phyloP scores from a whole-genome alignment of 2,888 invertebrate species.

The Dynastes hyllus region DNA sequence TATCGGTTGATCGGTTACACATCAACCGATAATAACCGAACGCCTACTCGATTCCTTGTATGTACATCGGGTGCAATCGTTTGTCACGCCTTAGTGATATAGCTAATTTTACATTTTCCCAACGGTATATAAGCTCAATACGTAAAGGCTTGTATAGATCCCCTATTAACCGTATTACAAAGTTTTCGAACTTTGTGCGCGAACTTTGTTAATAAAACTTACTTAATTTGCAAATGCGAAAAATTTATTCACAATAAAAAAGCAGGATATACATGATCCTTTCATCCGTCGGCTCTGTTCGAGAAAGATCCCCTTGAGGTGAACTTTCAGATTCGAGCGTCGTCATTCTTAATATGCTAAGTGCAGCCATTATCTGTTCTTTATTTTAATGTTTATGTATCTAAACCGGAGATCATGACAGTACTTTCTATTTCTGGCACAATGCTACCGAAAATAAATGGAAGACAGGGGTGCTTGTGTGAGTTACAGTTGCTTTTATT shows the following conservation, averaged over 20 bases:
- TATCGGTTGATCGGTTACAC: too few species aligned
- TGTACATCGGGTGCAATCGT: too few species aligned
- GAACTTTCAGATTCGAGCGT: slow-evolving; percentile 22
- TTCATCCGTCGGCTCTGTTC: neutral
- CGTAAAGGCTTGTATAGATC: too few species aligned
- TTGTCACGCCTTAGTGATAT: too few species aligned
- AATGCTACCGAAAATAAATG: slow-evolving; percentile 6
- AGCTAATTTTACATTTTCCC: too few species aligned
- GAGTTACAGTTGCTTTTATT: slow-evolving; percentile 14
- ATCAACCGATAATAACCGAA: too few species aligned
- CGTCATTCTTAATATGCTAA: too few species aligned
- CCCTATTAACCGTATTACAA: neutral
- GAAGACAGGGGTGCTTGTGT: neutral
- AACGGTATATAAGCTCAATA: too few species aligned
- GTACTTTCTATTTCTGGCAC: slow-evolving; percentile 9
- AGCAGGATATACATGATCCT: slow-evolving; percentile 8
- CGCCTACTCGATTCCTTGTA: too few species aligned
- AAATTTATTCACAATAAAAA: slow-evolving; percentile 24
- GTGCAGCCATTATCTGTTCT: slow-evolving; percentile 35
- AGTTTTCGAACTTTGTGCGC: neutral
- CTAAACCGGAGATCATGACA: neutral
- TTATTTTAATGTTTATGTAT: slow-evolving; percentile 4
- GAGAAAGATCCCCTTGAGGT: neutral
- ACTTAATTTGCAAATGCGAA: neutral
- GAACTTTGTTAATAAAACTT: slow-evolving; percentile 19